Evolutionary conservation across 2,888 invertebrate genomes (phyloP).

Genomic region (Cataglyphis cursor): DNA sequence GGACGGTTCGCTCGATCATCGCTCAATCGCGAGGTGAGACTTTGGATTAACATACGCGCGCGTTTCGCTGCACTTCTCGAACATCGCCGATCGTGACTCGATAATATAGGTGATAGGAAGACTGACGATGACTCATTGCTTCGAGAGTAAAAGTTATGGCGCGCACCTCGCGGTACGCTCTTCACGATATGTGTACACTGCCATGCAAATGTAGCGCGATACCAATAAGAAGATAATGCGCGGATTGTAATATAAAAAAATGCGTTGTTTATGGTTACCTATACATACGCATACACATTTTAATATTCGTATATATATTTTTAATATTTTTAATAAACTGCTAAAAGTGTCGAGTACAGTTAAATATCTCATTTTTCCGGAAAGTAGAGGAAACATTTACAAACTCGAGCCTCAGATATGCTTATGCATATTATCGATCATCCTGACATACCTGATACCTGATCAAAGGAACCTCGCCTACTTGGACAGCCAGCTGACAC

Average conservation of each 20-base stretch:
- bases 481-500: slow-evolving; percentile 71
- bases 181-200: slow-evolving; percentile 19
- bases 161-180: slow-evolving; percentile 19
- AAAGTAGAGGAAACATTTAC: neutral
- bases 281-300: neutral
- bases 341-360: neutral
- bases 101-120: slow-evolving; percentile 45
- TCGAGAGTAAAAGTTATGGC: slow-evolving; percentile 49
- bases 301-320: neutral
- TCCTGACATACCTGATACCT: slow-evolving; percentile 55
- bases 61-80: slow-evolving; percentile 31
- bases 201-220: slow-evolving; percentile 14
- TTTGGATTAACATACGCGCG: slow-evolving; percentile 52
- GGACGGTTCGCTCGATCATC: slow-evolving; percentile 71
- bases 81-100: slow-evolving; percentile 58
- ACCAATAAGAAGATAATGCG: neutral
- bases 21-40: slow-evolving; percentile 63
- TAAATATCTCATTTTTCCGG: neutral
- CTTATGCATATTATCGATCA: slow-evolving; percentile 41
- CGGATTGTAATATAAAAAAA: neutral
- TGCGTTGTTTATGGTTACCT: neutral
- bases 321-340: neutral
- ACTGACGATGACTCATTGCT: slow-evolving; percentile 58
- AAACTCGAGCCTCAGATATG: slow-evolving; percentile 1
- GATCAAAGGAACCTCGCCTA: slow-evolving; percentile 75